phyloP scores from a whole-genome alignment of 1,140 invertebrate species.

The Leptinotarsa texana region DNA sequence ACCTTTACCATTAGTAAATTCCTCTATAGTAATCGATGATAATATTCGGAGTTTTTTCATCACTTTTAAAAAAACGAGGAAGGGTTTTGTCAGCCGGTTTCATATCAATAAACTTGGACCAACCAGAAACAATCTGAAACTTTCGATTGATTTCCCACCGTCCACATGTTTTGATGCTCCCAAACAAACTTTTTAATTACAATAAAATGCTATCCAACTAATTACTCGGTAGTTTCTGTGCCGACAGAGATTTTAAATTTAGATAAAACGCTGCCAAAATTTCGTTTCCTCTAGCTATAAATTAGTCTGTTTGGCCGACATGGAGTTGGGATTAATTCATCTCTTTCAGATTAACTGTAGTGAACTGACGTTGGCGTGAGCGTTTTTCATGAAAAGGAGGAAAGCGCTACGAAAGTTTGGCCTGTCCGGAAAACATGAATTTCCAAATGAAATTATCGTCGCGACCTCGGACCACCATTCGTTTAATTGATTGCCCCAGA shows the following conservation, averaged over 20 bases:
- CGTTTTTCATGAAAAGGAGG: constrained; percentile 44
- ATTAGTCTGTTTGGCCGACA: constrained; percentile 50
- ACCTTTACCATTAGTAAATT: too few relatives aligned
- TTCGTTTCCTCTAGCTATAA: constrained; percentile 51
- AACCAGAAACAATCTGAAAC: not conserved
- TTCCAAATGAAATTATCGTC: constrained; percentile 35
- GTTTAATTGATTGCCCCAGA: constrained; percentile 19
- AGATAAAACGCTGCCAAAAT: constrained; percentile 55
- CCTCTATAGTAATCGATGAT: too few relatives aligned
- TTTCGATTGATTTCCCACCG: not conserved
- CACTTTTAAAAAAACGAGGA: too few relatives aligned
- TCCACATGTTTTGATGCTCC: constrained; percentile 10
- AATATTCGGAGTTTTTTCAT: too few relatives aligned
- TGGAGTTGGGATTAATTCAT: constrained; percentile 54
- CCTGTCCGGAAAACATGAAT: constrained; percentile 32
- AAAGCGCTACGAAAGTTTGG: constrained; percentile 27
- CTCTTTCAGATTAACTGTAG: constrained; percentile 53
- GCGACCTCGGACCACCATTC: constrained; percentile 24
- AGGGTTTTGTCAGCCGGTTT: too few relatives aligned
- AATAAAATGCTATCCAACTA: constrained; percentile 51
- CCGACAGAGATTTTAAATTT: constrained; percentile 53
- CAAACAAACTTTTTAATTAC: constrained; percentile 50
- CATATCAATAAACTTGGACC: too few relatives aligned
- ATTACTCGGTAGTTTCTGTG: constrained; percentile 49
- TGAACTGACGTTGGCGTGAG: constrained; percentile 50